phyloP scores from a whole-genome alignment of 2,888 invertebrate species.

The Conus canariensis region DNA sequence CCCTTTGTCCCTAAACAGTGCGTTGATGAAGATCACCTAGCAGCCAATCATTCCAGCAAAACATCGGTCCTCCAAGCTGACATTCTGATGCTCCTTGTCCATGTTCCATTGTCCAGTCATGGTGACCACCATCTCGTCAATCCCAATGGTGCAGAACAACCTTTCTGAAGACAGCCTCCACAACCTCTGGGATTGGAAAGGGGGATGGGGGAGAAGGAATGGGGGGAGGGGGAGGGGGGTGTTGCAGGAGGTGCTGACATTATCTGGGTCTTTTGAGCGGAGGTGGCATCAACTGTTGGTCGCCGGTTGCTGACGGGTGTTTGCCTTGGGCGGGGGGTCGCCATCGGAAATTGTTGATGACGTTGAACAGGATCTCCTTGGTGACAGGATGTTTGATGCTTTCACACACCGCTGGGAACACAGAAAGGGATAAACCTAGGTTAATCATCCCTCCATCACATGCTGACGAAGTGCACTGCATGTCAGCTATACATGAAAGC shows the following conservation, averaged over 20 bases:
- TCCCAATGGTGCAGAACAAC: no score
- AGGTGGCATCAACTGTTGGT: conserved; percentile 54
- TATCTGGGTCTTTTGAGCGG: conserved; percentile 48
- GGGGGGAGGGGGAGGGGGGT: background rate
- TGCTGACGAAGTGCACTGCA: no score
- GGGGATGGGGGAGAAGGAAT: background rate
- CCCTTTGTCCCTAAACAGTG: no score
- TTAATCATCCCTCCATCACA: no score
- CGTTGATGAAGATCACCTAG: no score
- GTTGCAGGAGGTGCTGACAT: background rate
- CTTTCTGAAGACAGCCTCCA: no score
- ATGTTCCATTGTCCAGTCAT: no score
- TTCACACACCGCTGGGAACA: conserved; percentile 86
- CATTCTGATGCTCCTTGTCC: no score
- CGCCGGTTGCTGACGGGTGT: conserved; percentile 14
- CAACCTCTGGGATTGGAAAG: background rate
- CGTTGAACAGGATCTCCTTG: conserved; percentile 86
- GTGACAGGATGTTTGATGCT: conserved; percentile 93
- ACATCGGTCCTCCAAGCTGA: no score
- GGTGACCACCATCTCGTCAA: no score
- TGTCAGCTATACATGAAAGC: no score
- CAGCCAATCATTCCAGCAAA: no score
- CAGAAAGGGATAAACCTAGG: background rate
- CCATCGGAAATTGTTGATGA: conserved; percentile 65
- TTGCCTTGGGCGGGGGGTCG: conserved; percentile 23